Percentiles rank a stretch among this genome's conserved stretches.
phyloP scores from a whole-genome alignment of 2,797 vertebrate species.

The Ciconia nigra region DNA sequence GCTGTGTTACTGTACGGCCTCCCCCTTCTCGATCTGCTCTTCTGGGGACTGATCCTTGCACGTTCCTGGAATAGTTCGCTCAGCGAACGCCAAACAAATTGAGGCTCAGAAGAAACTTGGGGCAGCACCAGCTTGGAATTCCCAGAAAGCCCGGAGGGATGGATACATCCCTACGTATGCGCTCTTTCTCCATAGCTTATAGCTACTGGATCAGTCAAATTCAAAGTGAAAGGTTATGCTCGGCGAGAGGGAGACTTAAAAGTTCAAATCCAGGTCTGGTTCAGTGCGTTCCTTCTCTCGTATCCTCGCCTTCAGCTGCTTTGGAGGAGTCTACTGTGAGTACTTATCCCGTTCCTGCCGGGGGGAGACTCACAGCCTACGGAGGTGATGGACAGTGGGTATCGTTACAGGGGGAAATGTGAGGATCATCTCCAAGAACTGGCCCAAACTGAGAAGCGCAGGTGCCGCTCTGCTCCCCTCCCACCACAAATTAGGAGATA shows the following conservation, averaged over 20 bases:
- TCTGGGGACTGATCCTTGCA: slow-evolving; percentile 33
- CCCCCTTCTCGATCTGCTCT: neutral
- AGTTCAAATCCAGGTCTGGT: slow-evolving; percentile 21
- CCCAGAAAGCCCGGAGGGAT: neutral
- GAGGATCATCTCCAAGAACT: neutral
- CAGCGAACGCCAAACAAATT: neutral
- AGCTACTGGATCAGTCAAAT: neutral
- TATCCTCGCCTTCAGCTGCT: neutral
- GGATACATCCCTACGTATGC: neutral
- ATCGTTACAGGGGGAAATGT: neutral
- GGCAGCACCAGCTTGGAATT: neutral
- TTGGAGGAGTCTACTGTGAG: neutral
- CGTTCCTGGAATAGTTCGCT: slow-evolving; percentile 60
- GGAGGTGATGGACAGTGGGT: neutral
- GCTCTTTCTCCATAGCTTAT: neutral
- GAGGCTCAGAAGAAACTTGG: neutral
- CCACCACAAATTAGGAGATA: neutral
- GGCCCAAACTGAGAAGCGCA: neutral
- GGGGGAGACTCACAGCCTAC: fast-evolving
- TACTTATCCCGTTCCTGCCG: neutral
- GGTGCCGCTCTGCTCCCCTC: neutral
- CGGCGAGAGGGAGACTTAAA: neutral
- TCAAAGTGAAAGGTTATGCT: slow-evolving; percentile 11
- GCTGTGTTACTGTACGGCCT: neutral
- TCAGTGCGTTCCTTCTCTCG: neutral